Base-by-base conservation (phyloP, 2,888 invertebrate species). In the Drosophila austrosaltans region DNA sequence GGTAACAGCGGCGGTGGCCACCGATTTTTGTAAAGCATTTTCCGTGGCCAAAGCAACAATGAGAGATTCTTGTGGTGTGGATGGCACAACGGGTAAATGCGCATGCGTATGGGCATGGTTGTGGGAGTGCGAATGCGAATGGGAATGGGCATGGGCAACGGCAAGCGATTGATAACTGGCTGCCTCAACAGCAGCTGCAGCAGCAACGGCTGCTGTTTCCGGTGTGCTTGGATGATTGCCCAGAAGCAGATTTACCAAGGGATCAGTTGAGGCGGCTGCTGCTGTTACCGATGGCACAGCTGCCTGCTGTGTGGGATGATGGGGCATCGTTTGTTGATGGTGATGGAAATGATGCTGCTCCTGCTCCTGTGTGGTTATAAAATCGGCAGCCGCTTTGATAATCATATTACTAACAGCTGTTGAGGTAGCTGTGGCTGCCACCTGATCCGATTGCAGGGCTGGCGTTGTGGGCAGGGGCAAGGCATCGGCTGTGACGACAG, bases 361-460 rank as follows among this genome's bases (percentile, higher is more conserved):
- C 42, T 94, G 93, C 63, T 93, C 92, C 92, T 94, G 94, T 0
- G 95, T 95, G 57, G 95, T 94, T 12, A 95, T 93, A 79, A 95
- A 94, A 92, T 96, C 95, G 0, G 95, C 95, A 0, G 95, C 95
- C 5, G 96, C 96, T 89, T 95, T 95, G 63, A 96, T 93, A 54
- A 96, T 94, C 94, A 96, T 95, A n/a, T 95, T 95, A 72, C 92
- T 91, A 78, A 96, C 96, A 79, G 91, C 92, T 12, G 91, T 91
- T 1, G 92, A 89, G 1, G 92, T 90, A 22, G 91, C 90, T 0
- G 82, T 83, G 28, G 91, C 87, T 0, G 91, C 84, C 30, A 91
- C 92, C 36, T 16, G 22, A 25, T 91, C 91, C 0, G 90, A 87
- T 39, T 91, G 91, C 66, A 90, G 70, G 1, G 76, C 82, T 25